Percentiles rank a stretch among this genome's conserved stretches.
phyloP scores from a whole-genome alignment of 2,113 vertebrate genomes.

The Panthera leo region DNA sequence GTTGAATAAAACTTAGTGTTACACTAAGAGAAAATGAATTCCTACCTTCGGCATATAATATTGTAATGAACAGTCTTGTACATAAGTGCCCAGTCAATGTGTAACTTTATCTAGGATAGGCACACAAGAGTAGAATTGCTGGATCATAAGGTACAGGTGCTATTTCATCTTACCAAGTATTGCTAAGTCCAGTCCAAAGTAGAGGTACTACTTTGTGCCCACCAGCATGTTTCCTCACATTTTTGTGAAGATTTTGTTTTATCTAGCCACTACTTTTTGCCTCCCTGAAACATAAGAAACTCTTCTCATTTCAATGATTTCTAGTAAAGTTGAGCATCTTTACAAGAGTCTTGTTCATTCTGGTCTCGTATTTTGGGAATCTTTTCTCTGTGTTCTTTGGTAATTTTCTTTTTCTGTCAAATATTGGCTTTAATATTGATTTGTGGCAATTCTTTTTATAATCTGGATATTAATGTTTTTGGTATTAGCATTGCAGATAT shows the following conservation, averaged over 20 bases:
- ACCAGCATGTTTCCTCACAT: not conserved
- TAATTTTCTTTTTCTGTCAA: not conserved
- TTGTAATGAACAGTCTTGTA: not conserved
- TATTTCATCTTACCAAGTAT: not conserved
- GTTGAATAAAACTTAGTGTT: constrained; percentile 9
- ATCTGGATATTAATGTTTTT: not conserved
- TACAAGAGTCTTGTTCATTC: not conserved
- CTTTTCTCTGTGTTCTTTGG: not conserved
- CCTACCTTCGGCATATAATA: constrained; percentile 5
- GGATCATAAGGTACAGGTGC: not conserved
- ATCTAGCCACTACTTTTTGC: not conserved
- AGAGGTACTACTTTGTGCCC: not conserved
- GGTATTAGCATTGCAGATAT: not conserved
- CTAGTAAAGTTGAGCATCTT: constrained; percentile 10
- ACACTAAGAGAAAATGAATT: not conserved
- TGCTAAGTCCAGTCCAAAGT: not conserved
- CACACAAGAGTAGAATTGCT: not conserved
- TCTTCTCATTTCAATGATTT: constrained; percentile 30
- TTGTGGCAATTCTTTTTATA: constrained; percentile 9
- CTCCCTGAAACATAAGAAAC: not conserved
- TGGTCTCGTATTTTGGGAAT: not conserved
- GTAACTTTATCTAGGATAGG: not conserved
- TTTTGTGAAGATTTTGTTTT: not conserved
- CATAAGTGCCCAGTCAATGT: not conserved
- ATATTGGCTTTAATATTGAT: constrained; percentile 10